Percentiles rank a stretch among this genome's conserved stretches.
phyloP scores from a whole-genome alignment of 2,888 invertebrate species.

The Thymelicus sylvestris region DNA sequence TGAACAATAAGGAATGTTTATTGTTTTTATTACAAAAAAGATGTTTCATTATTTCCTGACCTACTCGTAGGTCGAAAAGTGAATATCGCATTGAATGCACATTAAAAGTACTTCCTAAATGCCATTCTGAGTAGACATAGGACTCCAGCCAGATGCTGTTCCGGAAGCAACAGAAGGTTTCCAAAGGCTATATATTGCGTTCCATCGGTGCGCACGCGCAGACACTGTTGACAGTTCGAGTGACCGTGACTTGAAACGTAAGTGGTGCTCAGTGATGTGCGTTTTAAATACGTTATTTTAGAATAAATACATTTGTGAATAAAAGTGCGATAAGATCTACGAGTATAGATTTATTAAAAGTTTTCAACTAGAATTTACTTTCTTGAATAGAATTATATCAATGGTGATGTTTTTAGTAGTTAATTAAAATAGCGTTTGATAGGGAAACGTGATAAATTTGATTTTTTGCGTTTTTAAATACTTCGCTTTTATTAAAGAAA shows the following conservation, averaged over 20 bases:
- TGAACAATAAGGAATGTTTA: too few relatives aligned
- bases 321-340: neutral
- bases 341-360: too few relatives aligned
- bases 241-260: slow-evolving; percentile 46
- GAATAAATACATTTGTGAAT: neutral
- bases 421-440: neutral
- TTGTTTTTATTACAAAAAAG: too few relatives aligned
- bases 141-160: slow-evolving; percentile 47
- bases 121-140: slow-evolving; percentile 2
- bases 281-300: slow-evolving; percentile 7
- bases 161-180: slow-evolving; percentile 79
- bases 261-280: slow-evolving; percentile 33
- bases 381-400: too few relatives aligned
- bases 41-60: too few relatives aligned
- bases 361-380: too few relatives aligned
- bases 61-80: too few relatives aligned
- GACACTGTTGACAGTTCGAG: slow-evolving; percentile 51
- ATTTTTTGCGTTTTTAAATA: too few relatives aligned
- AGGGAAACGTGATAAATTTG: too few relatives aligned
- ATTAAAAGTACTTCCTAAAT: slow-evolving; percentile 11
- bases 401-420: neutral
- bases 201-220: slow-evolving; percentile 66
- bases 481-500: too few relatives aligned
- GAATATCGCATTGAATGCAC: too few relatives aligned
- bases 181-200: slow-evolving; percentile 67